Conservation (phyloP, 2,888 invertebrate species). For the Rugalucina vietnamica region DNA sequence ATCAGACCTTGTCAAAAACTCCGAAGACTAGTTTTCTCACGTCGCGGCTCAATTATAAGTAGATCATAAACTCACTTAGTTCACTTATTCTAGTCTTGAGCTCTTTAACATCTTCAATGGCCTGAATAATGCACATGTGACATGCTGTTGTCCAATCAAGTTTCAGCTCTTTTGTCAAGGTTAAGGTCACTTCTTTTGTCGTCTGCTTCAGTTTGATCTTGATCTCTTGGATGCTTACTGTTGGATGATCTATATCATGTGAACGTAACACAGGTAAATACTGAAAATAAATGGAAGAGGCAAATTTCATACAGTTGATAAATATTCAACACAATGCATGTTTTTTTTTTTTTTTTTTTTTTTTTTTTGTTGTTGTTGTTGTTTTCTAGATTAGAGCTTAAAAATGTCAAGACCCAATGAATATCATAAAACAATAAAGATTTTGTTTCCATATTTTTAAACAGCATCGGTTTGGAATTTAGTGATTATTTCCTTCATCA, state of each 20-base stretch:
- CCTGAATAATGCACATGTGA: slow-evolving; percentile 79
- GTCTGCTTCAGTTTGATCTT: slow-evolving; percentile 63
- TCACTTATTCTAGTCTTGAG: slow-evolving; percentile 64
- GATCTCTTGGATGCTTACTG: slow-evolving; percentile 69
- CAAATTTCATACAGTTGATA: too few relatives aligned
- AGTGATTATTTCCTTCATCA: too few relatives aligned
- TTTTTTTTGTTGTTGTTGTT: too few relatives aligned
- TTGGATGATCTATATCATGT: slow-evolving; percentile 66
- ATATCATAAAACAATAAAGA: too few relatives aligned
- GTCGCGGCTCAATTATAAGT: too few relatives aligned
- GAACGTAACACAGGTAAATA: slow-evolving; percentile 61
- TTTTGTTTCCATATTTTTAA: too few relatives aligned
- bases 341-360: too few relatives aligned
- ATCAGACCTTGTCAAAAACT: too few relatives aligned
- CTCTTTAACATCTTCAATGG: slow-evolving; percentile 72
- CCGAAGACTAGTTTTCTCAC: too few relatives aligned
- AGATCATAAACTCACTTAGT: background rate
- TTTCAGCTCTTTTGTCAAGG: slow-evolving; percentile 72
- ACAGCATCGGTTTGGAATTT: too few relatives aligned
- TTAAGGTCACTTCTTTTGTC: slow-evolving; percentile 71
- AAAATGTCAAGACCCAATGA: too few relatives aligned
- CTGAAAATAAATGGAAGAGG: slow-evolving; percentile 47
- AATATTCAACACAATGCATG: background rate
- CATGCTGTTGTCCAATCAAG: slow-evolving; percentile 77
- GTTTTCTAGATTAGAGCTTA: too few relatives aligned